Conservation (phyloP, 1,140 invertebrate genomes). For the Manduca sexta region DNA sequence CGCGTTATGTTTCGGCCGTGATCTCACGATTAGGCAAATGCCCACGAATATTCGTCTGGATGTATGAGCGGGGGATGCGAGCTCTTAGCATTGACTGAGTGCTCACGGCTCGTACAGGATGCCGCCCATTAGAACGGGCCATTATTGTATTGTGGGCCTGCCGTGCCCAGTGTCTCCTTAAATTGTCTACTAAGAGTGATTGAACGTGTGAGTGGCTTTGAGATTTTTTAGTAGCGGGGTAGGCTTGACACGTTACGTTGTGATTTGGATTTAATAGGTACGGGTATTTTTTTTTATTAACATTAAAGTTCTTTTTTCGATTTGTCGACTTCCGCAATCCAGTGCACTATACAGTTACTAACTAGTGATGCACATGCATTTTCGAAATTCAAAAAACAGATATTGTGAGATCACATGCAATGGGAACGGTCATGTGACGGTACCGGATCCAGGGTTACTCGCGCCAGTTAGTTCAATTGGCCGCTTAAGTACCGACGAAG, state of each 20-base stretch:
- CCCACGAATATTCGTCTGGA: constrained; percentile 36
- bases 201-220: constrained; percentile 30
- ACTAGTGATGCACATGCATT: no score
- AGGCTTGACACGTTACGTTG: no score
- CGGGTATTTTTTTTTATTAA: no score
- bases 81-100: constrained; percentile 62
- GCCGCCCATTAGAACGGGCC: constrained; percentile 60
- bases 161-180: constrained; percentile 53
- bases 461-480: constrained; percentile 61
- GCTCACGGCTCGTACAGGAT: constrained; percentile 55
- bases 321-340: no score
- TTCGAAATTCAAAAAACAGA: no score
- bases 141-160: constrained; percentile 70
- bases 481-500: constrained; percentile 47
- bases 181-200: constrained; percentile 35
- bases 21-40: constrained; percentile 38
- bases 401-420: background rate
- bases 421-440: constrained; percentile 28
- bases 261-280: no score
- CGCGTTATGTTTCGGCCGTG: constrained; percentile 14
- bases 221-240: constrained; percentile 10
- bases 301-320: no score
- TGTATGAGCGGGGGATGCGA: constrained; percentile 46
- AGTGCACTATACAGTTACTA: no score
- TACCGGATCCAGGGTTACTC: constrained; percentile 59